phyloP scores from a whole-genome alignment of 2,113 vertebrate genomes.

The Charadrius vociferus region DNA sequence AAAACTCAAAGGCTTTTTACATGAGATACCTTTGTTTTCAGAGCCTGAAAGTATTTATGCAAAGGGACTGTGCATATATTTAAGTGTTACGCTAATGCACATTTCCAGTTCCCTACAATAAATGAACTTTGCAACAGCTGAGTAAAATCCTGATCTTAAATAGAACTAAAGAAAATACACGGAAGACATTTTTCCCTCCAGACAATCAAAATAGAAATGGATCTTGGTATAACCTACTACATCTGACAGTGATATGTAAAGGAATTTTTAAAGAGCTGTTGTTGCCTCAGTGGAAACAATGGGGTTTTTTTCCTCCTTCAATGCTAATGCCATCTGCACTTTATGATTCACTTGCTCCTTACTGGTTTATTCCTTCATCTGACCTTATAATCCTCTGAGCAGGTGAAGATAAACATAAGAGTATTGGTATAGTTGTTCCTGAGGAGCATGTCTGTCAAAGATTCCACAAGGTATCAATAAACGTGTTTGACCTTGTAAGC shows the following conservation, averaged over 20 bases:
- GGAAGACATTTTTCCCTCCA: not conserved
- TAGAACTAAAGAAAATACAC: not conserved
- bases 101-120: not conserved
- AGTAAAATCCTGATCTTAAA: not conserved
- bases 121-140: not conserved
- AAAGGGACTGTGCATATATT: not conserved
- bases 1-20: not conserved
- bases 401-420: not conserved
- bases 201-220: not conserved
- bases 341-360: not conserved
- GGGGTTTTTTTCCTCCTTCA: not conserved
- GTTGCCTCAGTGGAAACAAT: not conserved
- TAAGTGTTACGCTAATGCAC: not conserved
- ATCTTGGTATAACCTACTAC: not conserved
- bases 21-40: not conserved
- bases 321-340: not conserved
- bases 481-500: not conserved
- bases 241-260: not conserved
- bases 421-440: not conserved
- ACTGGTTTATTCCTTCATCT: not conserved
- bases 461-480: not conserved
- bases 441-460: not conserved
- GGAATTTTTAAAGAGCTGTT: not conserved
- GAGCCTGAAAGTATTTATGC: not conserved
- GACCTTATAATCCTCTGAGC: not conserved